Evolutionary conservation across 2,888 invertebrate species (phyloP), one percentile per base, ranked within the genome.

Genomic region (Spialia ferax): DNA sequence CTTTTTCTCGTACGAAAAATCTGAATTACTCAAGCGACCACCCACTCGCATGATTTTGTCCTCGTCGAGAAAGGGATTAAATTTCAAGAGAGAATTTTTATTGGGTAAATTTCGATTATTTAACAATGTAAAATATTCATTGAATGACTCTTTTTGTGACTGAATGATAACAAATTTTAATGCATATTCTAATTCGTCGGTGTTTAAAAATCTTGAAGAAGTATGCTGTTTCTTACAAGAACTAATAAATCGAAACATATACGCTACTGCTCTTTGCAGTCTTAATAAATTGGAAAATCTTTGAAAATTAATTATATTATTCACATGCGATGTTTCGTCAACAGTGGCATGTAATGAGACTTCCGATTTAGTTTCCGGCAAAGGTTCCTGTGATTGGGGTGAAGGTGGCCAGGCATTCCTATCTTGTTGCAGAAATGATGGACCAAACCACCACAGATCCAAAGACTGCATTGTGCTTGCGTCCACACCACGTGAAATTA

Each of bases 11-110:
- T 68, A 68, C 6, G 15, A 11, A 61, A 55, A 70, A 11, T 64
- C 18, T 0, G 75, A 74, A 59, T 74, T 74, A 0, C 22, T 18
- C 2, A 79, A 32, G n/a, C 77, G 71, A 18, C 77, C 79, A 18
- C 75, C 78, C 1, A 78, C 69, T 11, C 71, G 67, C 52, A 70
- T 70, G 5, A 73, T 52, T 35, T 63, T 56, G 20, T 56, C 20
- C 1, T 70, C 64, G 29, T 70, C 69, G 26, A 73, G 15, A 54
- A 70, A 71, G 38, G 62, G 26, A 54, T 52, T 68, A 54, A 71
- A 63, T 57, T 71, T 68, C 26, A 64, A 10, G 10, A 71, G 50
- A 5, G 61, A 57, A 26, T 60, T 71, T 48, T 69, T 71, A 18
- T 62, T 69, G 23, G 62, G 59, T 15, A 68, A 38, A 4, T 13